phyloP scores from a whole-genome alignment of 1,140 invertebrate species.

The Meloidogyne chitwoodi region DNA sequence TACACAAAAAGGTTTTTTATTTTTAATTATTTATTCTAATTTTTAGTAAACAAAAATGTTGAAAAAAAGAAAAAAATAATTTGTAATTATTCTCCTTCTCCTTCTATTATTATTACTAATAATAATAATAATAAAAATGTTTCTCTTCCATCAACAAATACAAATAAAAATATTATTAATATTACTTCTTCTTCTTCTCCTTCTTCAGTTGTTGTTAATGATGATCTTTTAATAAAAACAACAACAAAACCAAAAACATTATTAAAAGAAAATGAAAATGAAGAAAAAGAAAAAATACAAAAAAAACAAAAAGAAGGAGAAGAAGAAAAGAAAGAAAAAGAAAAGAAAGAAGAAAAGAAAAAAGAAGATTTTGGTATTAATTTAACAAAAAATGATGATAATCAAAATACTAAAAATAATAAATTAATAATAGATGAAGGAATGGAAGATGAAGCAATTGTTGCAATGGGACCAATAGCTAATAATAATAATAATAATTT shows the following conservation, averaged over 20 bases:
- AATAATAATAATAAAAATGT: too few relatives aligned
- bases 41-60: too few relatives aligned
- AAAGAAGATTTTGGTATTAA: too few relatives aligned
- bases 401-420: not conserved
- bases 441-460: conserved; percentile 18
- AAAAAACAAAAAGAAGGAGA: not conserved
- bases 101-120: too few relatives aligned
- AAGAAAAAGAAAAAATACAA: not conserved
- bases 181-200: too few relatives aligned
- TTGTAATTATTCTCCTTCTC: too few relatives aligned
- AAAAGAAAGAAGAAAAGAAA: not conserved
- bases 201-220: not conserved
- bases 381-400: not conserved
- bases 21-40: not conserved
- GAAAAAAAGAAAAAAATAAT: too few relatives aligned
- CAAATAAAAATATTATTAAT: too few relatives aligned
- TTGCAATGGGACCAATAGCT: not conserved
- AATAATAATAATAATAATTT: too few relatives aligned
- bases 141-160: too few relatives aligned
- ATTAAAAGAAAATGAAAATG: not conserved
- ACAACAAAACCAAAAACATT: too few relatives aligned
- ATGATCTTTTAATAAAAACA: not conserved
- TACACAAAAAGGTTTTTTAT: not conserved
- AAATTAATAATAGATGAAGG: conserved; percentile 13
- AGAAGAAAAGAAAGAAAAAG: not conserved